Percentiles rank a stretch among this genome's conserved stretches.
These are phyloP conservation scores for Chirona hameri DNA, from an alignment of 2,888 invertebrate genomes.

Conservation along the genomic window DNA sequence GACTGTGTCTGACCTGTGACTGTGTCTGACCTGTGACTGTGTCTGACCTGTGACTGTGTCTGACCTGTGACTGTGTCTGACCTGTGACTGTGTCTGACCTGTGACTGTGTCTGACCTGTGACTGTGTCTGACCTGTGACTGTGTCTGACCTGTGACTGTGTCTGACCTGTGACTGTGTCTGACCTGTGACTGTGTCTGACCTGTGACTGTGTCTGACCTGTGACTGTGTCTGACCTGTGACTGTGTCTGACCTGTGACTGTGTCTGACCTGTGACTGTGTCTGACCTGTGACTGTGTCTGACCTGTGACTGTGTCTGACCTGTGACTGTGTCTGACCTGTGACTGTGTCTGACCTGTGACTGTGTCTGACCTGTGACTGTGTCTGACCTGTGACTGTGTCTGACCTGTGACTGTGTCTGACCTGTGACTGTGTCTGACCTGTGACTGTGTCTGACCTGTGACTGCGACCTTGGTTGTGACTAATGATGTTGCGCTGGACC, in stretches of 20 bases:
- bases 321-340: too few species aligned
- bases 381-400: not conserved
- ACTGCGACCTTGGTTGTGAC: slow-evolving; percentile 4
- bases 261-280: too few species aligned
- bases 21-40: not conserved
- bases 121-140: not conserved
- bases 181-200: not conserved
- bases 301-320: not conserved
- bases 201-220: not conserved
- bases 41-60: not conserved
- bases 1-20: not conserved
- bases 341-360: too few species aligned
- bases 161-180: not conserved
- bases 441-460: not conserved
- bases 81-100: not conserved
- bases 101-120: not conserved
- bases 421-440: not conserved
- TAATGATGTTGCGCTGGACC: slow-evolving; percentile 53
- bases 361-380: too few species aligned
- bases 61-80: not conserved
- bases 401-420: not conserved
- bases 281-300: too few species aligned
- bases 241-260: too few species aligned
- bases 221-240: not conserved
- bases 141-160: not conserved